Evolutionary conservation across 2,113 vertebrate species (phyloP).

Genomic region (Poeciliopsis prolifica): DNA sequence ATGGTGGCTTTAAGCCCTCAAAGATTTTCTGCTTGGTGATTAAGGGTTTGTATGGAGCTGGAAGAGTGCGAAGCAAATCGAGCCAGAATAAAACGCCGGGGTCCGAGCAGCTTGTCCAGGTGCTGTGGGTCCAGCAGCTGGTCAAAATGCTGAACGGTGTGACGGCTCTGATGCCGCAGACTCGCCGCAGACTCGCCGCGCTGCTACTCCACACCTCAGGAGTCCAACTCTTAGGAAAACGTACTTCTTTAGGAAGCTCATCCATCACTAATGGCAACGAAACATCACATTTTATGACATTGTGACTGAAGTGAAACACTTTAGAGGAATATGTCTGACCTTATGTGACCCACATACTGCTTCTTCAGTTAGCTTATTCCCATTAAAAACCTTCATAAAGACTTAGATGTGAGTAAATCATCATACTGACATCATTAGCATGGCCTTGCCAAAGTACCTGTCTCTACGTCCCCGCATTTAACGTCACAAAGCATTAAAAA

Average conservation of each 20-base stretch:
- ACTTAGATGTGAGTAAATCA: conserved; percentile 33
- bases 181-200: background rate
- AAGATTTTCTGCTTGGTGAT: conserved; percentile 78
- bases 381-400: conserved; percentile 14
- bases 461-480: conserved; percentile 23
- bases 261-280: background rate
- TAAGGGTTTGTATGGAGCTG: conserved; percentile 60
- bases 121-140: background rate
- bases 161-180: conserved; percentile 16
- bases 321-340: background rate
- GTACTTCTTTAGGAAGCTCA: conserved; percentile 1
- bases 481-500: background rate
- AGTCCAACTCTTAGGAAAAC: conserved; percentile 17
- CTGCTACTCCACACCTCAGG: conserved; percentile 13
- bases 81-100: conserved; percentile 54
- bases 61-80: conserved; percentile 42
- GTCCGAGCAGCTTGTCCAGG: conserved; percentile 48
- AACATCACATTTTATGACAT: background rate
- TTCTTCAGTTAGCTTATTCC: background rate
- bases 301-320: background rate
- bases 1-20: conserved; percentile 77
- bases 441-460: conserved; percentile 17
- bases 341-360: background rate
- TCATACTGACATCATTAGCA: conserved; percentile 39
- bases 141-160: conserved; percentile 27